These are phyloP conservation scores for Litoditis marina DNA, from an alignment of 2,888 invertebrate genomes.

Conservation along the genomic window DNA sequence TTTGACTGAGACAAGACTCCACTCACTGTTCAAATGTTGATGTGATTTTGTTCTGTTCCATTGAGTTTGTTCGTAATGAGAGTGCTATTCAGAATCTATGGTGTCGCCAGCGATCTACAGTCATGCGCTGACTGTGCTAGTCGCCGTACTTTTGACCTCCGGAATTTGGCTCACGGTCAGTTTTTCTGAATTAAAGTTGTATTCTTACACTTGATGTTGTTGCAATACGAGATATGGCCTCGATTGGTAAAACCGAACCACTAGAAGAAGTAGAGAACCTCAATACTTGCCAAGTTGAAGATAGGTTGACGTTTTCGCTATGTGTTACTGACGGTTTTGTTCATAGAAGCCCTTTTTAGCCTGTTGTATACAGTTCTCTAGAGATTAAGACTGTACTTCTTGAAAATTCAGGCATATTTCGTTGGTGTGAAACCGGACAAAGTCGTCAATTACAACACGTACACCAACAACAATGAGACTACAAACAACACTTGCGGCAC, in stretches of 20 bases:
- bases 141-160: constrained; percentile 31
- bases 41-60: neutral
- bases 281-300: neutral
- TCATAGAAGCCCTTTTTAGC: too few relatives aligned
- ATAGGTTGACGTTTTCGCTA: too few relatives aligned
- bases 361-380: too few relatives aligned
- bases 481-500: constrained; percentile 1
- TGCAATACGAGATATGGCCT: neutral
- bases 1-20: too few relatives aligned
- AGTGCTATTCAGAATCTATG: too few relatives aligned
- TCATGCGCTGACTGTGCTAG: constrained; percentile 24
- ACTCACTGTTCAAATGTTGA: too few relatives aligned
- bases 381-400: neutral
- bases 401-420: constrained; percentile 35
- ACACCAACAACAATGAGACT: constrained; percentile 2
- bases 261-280: neutral
- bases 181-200: too few relatives aligned
- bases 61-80: constrained; percentile 7
- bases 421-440: constrained; percentile 27
- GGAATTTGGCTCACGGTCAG: constrained; percentile 45
- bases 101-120: constrained; percentile 18
- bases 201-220: too few relatives aligned
- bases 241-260: neutral
- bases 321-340: too few relatives aligned
- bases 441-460: constrained; percentile 2